Base-by-base conservation (phyloP, 2,797 vertebrate species). In the Australoheros facetus region DNA sequence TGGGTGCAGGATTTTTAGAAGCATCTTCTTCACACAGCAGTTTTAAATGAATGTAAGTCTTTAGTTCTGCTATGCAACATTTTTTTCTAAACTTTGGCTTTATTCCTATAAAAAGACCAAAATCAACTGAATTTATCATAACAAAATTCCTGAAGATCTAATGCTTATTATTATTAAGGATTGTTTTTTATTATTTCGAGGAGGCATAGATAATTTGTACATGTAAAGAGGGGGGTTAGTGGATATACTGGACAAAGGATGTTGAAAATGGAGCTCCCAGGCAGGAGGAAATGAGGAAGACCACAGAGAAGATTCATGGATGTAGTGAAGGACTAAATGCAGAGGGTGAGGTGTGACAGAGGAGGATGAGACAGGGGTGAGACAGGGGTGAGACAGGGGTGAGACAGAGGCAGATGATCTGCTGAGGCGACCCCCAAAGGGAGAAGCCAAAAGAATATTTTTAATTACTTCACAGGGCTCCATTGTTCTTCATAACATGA, bases 1-100 rank as follows among this genome's bases (percentile, higher is more conserved):
- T 56, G 51, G 37, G 75, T 62, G 10, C 82, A 81, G 80, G 80
- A 82, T 28, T 10, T 69, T 78, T 74, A 79, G 76, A 85, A 11
- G 37, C 3, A 8, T 13, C 37, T 56, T 4, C 37, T 64, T 53
- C 9, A 72, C 21, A 55, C 12, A 75, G n/a, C 11, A 39, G 4
- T 12, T 69, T 53, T 17, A 17, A 51, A 51, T 17, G 6, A 51
- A 3, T 51, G 16, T 17, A 51, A 17, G 26, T 51, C 26, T 69
- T 23, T 45, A 7, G 34, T 73, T 81, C 48, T 74, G 11, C 23
- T 23, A 5, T 3, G 62, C 0, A 16, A 34, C 10, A 54, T 4
- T 60, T 10, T 10, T 37, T 60, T 62, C 53, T 55, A 79, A 62
- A 9, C 13, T 26, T 28, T 37, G 16, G 64, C 26, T 76, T 62